These are phyloP conservation scores for Gortyna flavago DNA, from an alignment of 2,888 invertebrate species.

Conservation along the genomic window DNA sequence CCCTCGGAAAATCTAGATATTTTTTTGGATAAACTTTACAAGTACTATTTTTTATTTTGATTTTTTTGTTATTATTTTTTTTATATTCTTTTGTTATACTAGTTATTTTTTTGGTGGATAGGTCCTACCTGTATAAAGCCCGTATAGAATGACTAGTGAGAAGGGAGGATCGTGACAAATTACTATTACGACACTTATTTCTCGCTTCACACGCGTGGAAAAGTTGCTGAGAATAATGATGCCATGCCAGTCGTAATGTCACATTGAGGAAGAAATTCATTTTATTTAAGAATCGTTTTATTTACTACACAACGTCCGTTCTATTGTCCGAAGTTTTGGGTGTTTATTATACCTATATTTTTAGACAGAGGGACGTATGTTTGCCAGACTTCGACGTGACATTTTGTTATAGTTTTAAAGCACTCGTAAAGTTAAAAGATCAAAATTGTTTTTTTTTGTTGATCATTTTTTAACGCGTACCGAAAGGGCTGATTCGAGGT, in stretches of 20 bases:
- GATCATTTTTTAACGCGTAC: neutral
- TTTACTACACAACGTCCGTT: slow-evolving; percentile 36
- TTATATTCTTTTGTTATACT: too few relatives aligned
- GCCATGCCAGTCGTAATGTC: slow-evolving; percentile 60
- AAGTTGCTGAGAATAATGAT: slow-evolving; percentile 62
- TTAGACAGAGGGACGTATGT: neutral
- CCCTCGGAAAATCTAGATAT: slow-evolving; percentile 27
- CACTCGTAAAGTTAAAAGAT: neutral
- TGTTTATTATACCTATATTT: slow-evolving; percentile 17
- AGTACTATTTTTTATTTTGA: too few relatives aligned
- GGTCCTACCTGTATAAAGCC: slow-evolving; percentile 41
- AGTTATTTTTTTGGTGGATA: too few relatives aligned
- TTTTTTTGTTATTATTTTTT: too few relatives aligned
- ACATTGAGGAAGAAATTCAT: slow-evolving; percentile 48
- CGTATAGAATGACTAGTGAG: slow-evolving; percentile 32
- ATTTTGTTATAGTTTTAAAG: neutral
- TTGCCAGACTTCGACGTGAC: neutral
- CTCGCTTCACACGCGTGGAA: slow-evolving; percentile 64
- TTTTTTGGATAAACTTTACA: slow-evolving; percentile 8
- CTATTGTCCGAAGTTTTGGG: slow-evolving; percentile 26
- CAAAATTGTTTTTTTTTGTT: neutral
- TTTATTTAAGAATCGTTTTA: slow-evolving; percentile 50
- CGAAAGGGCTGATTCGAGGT: neutral
- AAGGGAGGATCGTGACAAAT: slow-evolving; percentile 64
- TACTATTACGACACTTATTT: slow-evolving; percentile 67